Evolutionary conservation across 2,888 invertebrate genomes (phyloP), one percentile per base, ranked within the genome.

Genomic region (Oasisia sp.): DNA sequence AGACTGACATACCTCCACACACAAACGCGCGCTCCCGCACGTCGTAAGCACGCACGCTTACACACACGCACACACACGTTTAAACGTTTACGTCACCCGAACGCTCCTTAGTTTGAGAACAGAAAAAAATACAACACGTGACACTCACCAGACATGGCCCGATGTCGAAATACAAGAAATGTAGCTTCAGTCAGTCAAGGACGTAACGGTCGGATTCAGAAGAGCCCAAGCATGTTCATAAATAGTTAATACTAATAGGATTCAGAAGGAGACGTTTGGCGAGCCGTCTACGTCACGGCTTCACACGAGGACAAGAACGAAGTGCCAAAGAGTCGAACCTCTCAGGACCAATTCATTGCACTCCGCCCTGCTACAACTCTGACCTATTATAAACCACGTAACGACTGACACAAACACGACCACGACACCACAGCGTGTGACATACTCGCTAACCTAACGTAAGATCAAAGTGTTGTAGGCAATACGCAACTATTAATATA

Each of bases 131-230:
- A 74, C 5, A 74, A 19, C 14, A 27, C 3, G n/a, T 27, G 74
- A 19, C 74, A 93, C 94, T 93, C 92, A 94, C 94, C 92, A 94
- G 91, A 92, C 94, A 94, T 44, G 94, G 94, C 19, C 94, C 94
- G 27, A 94, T 90, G 32, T 94, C 94, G 91, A 92, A 94, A 91
- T 94, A 94, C 89, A 94, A 94, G 92, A 94, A 94, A 92, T 94
- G 94, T 74, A 94, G 90, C 94, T 94, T 56, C 12, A 14, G 50
- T 45, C 8, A 50, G 92, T 92, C 89, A 92, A 92, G 92, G 89
- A 89, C 1, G 11, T 38, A 89, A 32, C 58, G 14, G 45, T 45
- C 45, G n/a, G 14, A 45, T 0, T 19, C 27, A 45, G 27, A 38
- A 32, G 19, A 19, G 7, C 19, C 14, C 7, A 90, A 38, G 19